These are phyloP conservation scores for Atherix ibis DNA, from an alignment of 2,888 invertebrate species.

Conservation along the genomic window DNA sequence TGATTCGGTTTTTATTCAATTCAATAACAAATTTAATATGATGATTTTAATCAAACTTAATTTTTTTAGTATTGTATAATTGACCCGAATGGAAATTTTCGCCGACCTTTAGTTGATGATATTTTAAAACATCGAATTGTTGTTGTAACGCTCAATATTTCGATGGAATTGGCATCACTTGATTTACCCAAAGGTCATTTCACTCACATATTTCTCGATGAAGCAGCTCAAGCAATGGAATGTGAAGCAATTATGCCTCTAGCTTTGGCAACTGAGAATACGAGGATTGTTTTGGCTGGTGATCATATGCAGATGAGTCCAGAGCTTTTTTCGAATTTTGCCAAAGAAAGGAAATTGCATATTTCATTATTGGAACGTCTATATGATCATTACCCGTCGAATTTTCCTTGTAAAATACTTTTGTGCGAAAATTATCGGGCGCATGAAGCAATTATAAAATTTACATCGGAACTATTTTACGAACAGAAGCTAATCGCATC, in stretches of 20 bases:
- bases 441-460: conserved; percentile 63
- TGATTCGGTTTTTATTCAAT: too few relatives aligned
- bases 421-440: conserved; percentile 71
- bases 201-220: conserved; percentile 70
- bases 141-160: conserved; percentile 65
- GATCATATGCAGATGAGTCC: conserved; percentile 78
- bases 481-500: conserved; percentile 59
- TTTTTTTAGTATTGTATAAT: conserved; percentile 59
- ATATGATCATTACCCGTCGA: conserved; percentile 56
- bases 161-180: conserved; percentile 54
- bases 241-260: conserved; percentile 71
- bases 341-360: conserved; percentile 51
- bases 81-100: conserved; percentile 45
- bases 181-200: conserved; percentile 48
- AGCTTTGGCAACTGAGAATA: conserved; percentile 51
- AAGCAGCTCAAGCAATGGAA: conserved; percentile 77
- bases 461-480: conserved; percentile 69
- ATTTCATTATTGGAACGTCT: conserved; percentile 62
- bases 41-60: conserved; percentile 11
- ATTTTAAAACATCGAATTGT: conserved; percentile 53
- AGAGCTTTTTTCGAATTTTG: conserved; percentile 61
- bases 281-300: conserved; percentile 65
- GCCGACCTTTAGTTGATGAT: conserved; percentile 54
- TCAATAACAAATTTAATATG: too few relatives aligned
- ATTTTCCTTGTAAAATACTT: conserved; percentile 61